Base-by-base conservation (phyloP, 2,113 vertebrate genomes). In the Centropus unirufus region DNA sequence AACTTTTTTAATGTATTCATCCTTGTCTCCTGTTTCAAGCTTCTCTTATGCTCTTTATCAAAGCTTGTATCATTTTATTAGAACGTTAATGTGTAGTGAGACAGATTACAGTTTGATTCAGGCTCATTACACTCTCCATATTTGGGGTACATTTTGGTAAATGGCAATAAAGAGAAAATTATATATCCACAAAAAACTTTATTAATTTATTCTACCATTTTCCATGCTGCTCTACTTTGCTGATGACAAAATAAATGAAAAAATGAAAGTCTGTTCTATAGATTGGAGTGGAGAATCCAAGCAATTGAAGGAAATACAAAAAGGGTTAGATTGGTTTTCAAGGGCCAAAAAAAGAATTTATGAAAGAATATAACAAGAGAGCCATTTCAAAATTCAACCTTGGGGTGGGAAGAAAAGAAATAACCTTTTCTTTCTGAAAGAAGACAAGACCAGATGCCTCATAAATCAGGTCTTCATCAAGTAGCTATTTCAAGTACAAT, bases 91-190 rank as follows among this genome's bases (percentile, higher is more conserved):
- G 6, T 1, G 1, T 15, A 36, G 8, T 42, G 15, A 68, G 54
- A 61, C n/a, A 84, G 44, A 79, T 44, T 79, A 77, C 19, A 79
- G 8, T 46, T 89, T 89, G 66, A 80, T 91, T 88, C 23, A 29
- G 29, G 22, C 39, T 82, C 12, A 57, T 15, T 59, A 11, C 29
- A 26, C 34, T 81, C 34, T 68, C 51, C 17, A 5, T 84, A 66
- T 58, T 22, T 66, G 36, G 3, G 16, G 20, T 86, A 40, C 20
- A 52, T 77, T 92, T 86, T 66, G 26, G 54, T 30, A 88, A 77
- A n/a, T 34, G 5, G 3, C 30, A 69, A n/a, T 3, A 1, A 54
- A 46, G 21, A 54, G 20, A 91, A 70, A 83, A 70, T 42, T 27
- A 32, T 63, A 66, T 57, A 69, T 8, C 12, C 14, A 46, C 5